Evolutionary conservation across 2,888 invertebrate genomes (phyloP).

Genomic region (Mactromeris polynyma): DNA sequence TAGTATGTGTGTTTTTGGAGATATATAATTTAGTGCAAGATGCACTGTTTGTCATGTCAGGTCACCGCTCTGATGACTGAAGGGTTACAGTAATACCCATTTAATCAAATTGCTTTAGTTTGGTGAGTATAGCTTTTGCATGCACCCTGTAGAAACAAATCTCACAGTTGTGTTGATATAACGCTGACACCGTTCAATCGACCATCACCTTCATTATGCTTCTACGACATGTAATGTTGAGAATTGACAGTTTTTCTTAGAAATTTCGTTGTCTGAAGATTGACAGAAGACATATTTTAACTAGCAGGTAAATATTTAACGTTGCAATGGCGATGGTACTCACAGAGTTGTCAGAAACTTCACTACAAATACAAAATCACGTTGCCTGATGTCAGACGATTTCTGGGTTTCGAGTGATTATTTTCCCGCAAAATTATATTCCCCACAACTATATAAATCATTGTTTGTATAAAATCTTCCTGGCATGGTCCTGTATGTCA

Average conservation of each 20-base stretch:
- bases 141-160: background rate
- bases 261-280: background rate
- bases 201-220: conserved; percentile 69
- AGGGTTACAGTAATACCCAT: too few relatives aligned
- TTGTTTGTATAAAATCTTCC: background rate
- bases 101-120: too few relatives aligned
- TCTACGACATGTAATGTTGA: conserved; percentile 49
- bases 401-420: background rate
- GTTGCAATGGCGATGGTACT: background rate
- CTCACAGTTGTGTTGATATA: background rate
- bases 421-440: conserved; percentile 41
- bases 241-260: conserved; percentile 39
- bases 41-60: too few relatives aligned
- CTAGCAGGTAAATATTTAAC: background rate
- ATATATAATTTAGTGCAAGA: too few relatives aligned
- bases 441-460: background rate
- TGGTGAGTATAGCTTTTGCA: background rate
- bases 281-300: conserved; percentile 12
- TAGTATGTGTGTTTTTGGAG: too few relatives aligned
- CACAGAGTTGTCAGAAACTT: background rate
- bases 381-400: background rate
- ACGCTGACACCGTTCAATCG: conserved; percentile 26
- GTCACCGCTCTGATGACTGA: too few relatives aligned
- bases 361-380: background rate
- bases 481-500: background rate